phyloP scores from a whole-genome alignment of 2,113 vertebrate genomes.

The Fukomys damarensis region DNA sequence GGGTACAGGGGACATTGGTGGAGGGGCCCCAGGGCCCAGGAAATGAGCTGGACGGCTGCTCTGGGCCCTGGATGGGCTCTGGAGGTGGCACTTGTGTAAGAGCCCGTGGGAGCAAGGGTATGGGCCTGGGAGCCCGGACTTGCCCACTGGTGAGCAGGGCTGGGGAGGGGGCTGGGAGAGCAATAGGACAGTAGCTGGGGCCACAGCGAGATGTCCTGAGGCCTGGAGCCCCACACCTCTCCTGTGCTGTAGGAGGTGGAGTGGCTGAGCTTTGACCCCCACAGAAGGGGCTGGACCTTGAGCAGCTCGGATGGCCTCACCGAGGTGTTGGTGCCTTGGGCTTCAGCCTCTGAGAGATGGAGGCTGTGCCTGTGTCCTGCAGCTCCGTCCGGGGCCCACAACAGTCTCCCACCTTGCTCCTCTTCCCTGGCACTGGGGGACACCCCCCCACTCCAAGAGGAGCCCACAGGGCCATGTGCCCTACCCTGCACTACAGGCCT shows the following conservation, averaged over 20 bases:
- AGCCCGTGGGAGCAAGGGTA: neutral
- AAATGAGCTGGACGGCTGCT: neutral
- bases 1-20: neutral
- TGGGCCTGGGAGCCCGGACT: neutral
- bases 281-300: neutral
- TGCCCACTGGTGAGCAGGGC: neutral
- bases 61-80: neutral
- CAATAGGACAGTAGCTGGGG: too few relatives aligned
- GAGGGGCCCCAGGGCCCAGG: neutral
- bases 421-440: neutral
- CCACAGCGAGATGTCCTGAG: neutral
- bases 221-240: neutral
- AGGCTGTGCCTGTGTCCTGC: neutral
- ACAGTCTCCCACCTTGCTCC: neutral
- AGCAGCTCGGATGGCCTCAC: neutral
- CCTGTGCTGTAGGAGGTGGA: neutral
- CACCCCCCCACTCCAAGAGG: neutral
- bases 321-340: neutral
- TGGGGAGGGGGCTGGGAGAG: neutral
- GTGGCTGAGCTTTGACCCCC: neutral
- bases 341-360: neutral
- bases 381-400: neutral
- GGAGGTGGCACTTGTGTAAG: neutral
- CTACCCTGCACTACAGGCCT: neutral
- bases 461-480: neutral